phyloP scores from a whole-genome alignment of 2,113 vertebrate genomes.

The Dolichotis patagonum region DNA sequence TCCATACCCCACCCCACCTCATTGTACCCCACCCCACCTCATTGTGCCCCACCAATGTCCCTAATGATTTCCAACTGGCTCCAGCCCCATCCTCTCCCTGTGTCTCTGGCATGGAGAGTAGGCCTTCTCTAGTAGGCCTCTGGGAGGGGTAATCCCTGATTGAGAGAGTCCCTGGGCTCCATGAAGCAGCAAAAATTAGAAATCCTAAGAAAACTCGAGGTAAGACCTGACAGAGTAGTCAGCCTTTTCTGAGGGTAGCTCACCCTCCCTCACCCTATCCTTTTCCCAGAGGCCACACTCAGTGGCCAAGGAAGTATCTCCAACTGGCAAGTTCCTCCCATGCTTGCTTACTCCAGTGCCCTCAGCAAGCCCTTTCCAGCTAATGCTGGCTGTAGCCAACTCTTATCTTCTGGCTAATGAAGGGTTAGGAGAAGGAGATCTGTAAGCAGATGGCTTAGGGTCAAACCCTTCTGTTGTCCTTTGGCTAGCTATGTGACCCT shows the following conservation, averaged over 20 bases:
- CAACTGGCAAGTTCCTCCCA: neutral
- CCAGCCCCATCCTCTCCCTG: constrained; percentile 64
- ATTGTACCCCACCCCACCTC: neutral
- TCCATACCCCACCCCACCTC: neutral
- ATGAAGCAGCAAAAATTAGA: neutral
- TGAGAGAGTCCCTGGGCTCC: neutral
- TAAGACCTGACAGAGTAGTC: neutral
- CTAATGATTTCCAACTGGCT: constrained; percentile 77
- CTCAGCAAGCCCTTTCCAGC: neutral
- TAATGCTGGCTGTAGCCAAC: neutral
- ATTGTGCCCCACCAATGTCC: constrained; percentile 23
- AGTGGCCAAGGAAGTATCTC: neutral
- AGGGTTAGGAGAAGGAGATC: neutral
- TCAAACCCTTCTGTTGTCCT: constrained; percentile 13
- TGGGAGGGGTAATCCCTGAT: constrained; percentile 39
- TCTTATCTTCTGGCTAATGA: neutral
- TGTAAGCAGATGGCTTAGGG: neutral
- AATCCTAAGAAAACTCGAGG: neutral
- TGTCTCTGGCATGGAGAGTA: constrained; percentile 28
- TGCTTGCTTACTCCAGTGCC: neutral
- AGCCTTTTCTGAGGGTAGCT: constrained; percentile 10
- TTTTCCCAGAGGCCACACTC: neutral
- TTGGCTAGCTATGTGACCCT: neutral
- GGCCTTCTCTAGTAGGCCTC: constrained; percentile 26
- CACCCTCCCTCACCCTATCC: fast-evolving